Percentiles rank a stretch among this genome's conserved stretches.
These are phyloP conservation scores for Oceanodroma tethys DNA, from an alignment of 2,113 vertebrate species.

Conservation along the genomic window DNA sequence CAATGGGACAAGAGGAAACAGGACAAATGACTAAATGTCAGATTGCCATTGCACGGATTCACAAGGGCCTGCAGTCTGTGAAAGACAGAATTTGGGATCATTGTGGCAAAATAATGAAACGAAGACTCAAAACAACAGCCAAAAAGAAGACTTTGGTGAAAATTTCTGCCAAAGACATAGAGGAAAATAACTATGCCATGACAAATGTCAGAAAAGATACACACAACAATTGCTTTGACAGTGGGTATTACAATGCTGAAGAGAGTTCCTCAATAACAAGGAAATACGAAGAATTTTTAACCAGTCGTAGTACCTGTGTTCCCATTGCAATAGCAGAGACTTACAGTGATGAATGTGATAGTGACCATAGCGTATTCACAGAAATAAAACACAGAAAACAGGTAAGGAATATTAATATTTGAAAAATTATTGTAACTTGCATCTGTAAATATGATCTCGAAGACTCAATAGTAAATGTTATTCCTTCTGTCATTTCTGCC, in stretches of 20 bases:
- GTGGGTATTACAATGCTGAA: slow-evolving; percentile 21
- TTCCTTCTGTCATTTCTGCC: neutral
- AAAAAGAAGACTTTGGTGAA: neutral
- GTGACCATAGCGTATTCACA: neutral
- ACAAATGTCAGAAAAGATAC: neutral
- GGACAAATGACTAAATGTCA: slow-evolving; percentile 82
- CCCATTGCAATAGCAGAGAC: slow-evolving; percentile 79
- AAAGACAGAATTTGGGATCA: neutral
- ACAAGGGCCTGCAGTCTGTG: slow-evolving; percentile 59
- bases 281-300: slow-evolving; percentile 75
- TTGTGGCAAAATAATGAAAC: neutral
- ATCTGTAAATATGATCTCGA: neutral
- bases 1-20: slow-evolving; percentile 73
- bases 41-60: slow-evolving; percentile 80
- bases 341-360: neutral
- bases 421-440: neutral
- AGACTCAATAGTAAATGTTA: neutral
- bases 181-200: slow-evolving; percentile 63
- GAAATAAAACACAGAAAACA: neutral
- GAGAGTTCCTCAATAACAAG: slow-evolving; percentile 55
- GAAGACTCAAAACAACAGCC: neutral
- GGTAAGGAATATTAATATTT: slow-evolving; percentile 37
- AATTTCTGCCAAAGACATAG: neutral
- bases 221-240: slow-evolving; percentile 64
- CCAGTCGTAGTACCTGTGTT: slow-evolving; percentile 66